A percentile compares a stretch with the other conserved stretches of the same genome.
These are phyloP conservation scores for Hydrotaea cyrtoneurina DNA, from an alignment of 2,888 invertebrate genomes.

Conservation along the genomic window DNA sequence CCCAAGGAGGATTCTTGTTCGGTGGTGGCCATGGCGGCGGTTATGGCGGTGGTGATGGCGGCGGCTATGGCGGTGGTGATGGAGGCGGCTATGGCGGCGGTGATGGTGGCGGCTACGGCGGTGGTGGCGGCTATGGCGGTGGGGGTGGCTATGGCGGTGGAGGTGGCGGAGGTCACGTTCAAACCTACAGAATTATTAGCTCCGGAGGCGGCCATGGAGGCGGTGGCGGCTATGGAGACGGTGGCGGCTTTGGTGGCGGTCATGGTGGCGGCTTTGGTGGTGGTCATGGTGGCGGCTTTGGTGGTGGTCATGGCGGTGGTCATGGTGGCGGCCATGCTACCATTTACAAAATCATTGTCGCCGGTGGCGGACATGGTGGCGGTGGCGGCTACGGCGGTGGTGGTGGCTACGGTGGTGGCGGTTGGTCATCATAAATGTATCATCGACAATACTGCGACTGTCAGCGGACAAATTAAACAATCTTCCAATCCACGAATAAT, in stretches of 20 bases:
- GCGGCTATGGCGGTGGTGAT: not conserved
- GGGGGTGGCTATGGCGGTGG: slow-evolving; percentile 36
- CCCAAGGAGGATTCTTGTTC: slow-evolving; percentile 62
- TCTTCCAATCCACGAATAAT: too few relatives aligned
- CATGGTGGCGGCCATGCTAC: slow-evolving; percentile 58
- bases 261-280: not conserved
- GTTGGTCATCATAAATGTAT: not conserved
- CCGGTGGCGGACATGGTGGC: slow-evolving; percentile 59
- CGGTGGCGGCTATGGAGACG: not conserved
- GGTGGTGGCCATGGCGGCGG: slow-evolving; percentile 43
- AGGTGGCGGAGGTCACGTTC: slow-evolving; percentile 25
- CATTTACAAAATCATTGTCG: not conserved
- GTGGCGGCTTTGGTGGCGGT: slow-evolving; percentile 13
- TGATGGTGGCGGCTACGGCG: not conserved
- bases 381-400: slow-evolving; percentile 1
- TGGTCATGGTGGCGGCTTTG: slow-evolving; percentile 22
- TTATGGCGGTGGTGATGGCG: not conserved
- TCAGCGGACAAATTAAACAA: not conserved
- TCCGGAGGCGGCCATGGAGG: slow-evolving; percentile 10
- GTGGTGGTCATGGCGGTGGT: slow-evolving; percentile 19
- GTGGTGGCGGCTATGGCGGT: not conserved
- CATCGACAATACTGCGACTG: not conserved
- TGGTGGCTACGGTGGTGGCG: not conserved
- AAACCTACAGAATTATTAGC: not conserved
- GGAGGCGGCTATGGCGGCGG: slow-evolving; percentile 26